phyloP scores from a whole-genome alignment of 1,140 invertebrate genomes.

The Vanessa tameamea region DNA sequence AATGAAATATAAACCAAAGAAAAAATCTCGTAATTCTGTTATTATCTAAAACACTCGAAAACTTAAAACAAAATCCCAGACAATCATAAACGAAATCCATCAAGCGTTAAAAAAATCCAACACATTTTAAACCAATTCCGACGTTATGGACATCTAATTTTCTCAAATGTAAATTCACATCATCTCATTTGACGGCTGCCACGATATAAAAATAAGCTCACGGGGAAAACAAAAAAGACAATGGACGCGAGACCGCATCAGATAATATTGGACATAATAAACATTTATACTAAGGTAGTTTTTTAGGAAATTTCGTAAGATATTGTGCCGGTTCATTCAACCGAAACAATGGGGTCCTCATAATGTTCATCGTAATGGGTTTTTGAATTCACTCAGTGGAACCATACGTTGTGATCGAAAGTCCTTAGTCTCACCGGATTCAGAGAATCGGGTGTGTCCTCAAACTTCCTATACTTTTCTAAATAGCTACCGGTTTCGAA shows the following conservation, averaged over 20 bases:
- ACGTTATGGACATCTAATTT: conserved; percentile 47
- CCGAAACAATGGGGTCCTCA: conserved; percentile 73
- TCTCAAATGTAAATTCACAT: conserved; percentile 50
- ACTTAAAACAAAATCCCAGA: conserved; percentile 25
- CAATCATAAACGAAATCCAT: conserved; percentile 38
- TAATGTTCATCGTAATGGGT: conserved; percentile 74
- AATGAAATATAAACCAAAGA: conserved; percentile 9
- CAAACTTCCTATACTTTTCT: conserved; percentile 41
- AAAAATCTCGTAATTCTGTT: neutral
- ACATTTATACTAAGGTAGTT: conserved; percentile 71
- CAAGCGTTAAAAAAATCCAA: conserved; percentile 38
- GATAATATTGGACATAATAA: conserved; percentile 73
- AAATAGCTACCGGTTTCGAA: conserved; percentile 37
- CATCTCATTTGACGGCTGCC: conserved; percentile 46
- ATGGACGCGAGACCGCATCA: conserved; percentile 63
- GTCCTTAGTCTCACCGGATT: conserved; percentile 61
- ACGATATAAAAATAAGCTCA: conserved; percentile 43
- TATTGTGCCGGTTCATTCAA: conserved; percentile 74
- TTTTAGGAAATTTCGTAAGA: conserved; percentile 77
- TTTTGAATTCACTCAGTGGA: conserved; percentile 73
- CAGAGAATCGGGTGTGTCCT: conserved; percentile 58
- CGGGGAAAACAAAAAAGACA: conserved; percentile 68
- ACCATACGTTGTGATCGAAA: conserved; percentile 70
- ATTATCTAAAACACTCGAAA: conserved; percentile 19
- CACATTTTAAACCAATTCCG: conserved; percentile 37